A percentile compares a stretch with the other conserved stretches of the same genome.
Evolutionary conservation across 2,113 vertebrate species (phyloP).

Genomic region (Megaceryle maxima): DNA sequence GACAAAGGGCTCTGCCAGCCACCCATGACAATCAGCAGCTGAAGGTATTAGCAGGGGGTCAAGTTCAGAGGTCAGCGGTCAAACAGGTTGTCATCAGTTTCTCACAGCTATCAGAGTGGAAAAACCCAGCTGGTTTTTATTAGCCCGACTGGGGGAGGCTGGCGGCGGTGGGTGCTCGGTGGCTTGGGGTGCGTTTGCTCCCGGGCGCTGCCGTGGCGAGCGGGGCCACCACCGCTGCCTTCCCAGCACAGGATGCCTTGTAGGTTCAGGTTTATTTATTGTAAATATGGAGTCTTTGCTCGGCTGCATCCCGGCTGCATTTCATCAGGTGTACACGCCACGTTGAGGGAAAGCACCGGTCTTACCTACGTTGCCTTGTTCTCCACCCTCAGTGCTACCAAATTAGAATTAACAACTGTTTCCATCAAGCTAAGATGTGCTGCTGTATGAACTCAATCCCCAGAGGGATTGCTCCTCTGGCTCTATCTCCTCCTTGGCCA

Average conservation of each 20-base stretch:
- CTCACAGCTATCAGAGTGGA: slow-evolving; percentile 76
- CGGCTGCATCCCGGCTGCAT: not conserved
- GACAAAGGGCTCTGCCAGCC: slow-evolving; percentile 86
- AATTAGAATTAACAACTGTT: not conserved
- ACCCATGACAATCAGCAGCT: slow-evolving; percentile 86
- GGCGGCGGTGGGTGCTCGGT: not conserved
- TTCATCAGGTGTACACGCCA: not conserved
- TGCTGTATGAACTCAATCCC: not conserved
- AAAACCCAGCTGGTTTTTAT: slow-evolving; percentile 81
- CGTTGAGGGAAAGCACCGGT: rapidly evolving
- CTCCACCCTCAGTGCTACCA: not conserved
- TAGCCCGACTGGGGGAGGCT: slow-evolving; percentile 44
- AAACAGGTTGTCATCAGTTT: slow-evolving; percentile 83
- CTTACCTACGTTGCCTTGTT: rapidly evolving
- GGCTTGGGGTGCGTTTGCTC: not conserved
- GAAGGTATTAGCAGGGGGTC: slow-evolving; percentile 85
- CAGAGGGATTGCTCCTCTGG: not conserved
- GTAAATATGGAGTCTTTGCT: not conserved
- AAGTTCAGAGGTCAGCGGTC: slow-evolving; percentile 89
- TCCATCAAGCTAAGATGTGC: not conserved
- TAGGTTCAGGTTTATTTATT: not conserved
- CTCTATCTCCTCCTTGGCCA: not conserved
- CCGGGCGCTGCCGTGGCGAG: not conserved
- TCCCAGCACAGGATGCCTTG: rapidly evolving
- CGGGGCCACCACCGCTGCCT: not conserved